Evolutionary conservation across 2,888 invertebrate species (phyloP), one percentile per base, ranked within the genome.

Genomic region (Leptopilina drosophilae): DNA sequence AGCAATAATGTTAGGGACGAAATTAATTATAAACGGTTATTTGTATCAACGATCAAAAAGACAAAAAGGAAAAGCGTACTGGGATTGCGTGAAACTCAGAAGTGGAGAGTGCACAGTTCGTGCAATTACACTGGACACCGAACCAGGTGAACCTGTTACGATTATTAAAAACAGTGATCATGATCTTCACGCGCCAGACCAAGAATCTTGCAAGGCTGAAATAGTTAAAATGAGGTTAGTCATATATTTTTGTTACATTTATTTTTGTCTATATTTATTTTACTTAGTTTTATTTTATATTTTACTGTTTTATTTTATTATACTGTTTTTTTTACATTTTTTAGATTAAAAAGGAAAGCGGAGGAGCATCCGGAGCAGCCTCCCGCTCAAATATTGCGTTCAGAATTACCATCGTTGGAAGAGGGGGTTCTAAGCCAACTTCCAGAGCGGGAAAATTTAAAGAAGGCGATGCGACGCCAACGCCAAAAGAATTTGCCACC

Each of bases 301-400:
- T n/a, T 62, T 9, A 62, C 20, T 49, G 11, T 49, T 49, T 49
- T 11, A 2, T 4, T 33, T 33, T 33, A 33, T 33, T 33, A 33
- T 33, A 33, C 33, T 33, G 33, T 33, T 33, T 33, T 33, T 26
- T 33, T 33, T 33, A 33, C 33, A 33, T 49, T 49, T 9, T 49
- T 49, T 12, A 49, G 40, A 33, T 40, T 76, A 12, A 76, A 76
- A 76, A 12, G 76, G 33, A 62, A 33, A 76, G 59, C 76, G 56
- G 77, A 64, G 20, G 59, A 77, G 14, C 15, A 77, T 42, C 77
- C 46, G 14, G 62, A 64, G 8, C 46, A 64, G 15, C 64, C 64
- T 77, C 64, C 77, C 14, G 77, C 77, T 12, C 77, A 77, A 20
- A 64, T 77, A 64, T 40, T 75, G 56, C 59, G 75, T 2, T 8